Base-by-base conservation (phyloP, 2,888 invertebrate species). In the Lottia scabra region DNA sequence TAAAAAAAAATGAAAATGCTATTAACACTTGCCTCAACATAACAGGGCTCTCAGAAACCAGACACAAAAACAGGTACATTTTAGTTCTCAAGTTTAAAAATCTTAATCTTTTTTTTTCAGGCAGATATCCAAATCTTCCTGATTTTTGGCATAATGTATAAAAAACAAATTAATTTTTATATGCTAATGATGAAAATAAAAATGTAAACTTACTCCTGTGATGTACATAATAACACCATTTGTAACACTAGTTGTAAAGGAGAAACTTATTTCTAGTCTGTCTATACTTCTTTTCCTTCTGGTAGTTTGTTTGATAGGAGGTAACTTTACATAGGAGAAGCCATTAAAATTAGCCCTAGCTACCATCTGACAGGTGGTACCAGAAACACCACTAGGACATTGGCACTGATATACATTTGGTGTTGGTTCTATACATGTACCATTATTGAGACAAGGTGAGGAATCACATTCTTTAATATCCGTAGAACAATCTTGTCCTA, bases 341-440 rank as follows among this genome's bases (percentile, higher is more conserved):
- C 85, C 85, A 72, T 77, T 78, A 76, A 87, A 87, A 46, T 83
- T 83, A 68, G 85, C 87, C 27, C 78, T 78, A 27, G 70, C 45
- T 45, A 87, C 83, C 26, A 73, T 67, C 38, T 85, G 74, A 78
- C 87, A 87, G 67, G 69, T 76, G 63, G 68, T 68, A 15, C 87
- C 87, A 56, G 72, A 26, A n/a, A 83, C 74, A 63, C 85, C 85
- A 19, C 78, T 67, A 8, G 78, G 78, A 76, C 88, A 88, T n/a
- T 74, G 56, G 71, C 88, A 88, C 8, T 62, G 46, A 76, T 80
- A 88, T 16, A 68, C 56, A 43, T 74, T 76, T 82, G 96, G 95
- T 75, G 96, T 96, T 85, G 96, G 96, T 91, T 98, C 93, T 72
- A 95, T 95, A 88, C 98, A 98, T 43, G 95, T 95, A 38, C 97